Conservation (phyloP, 2,113 vertebrate species). For the Sapajus apella region DNA sequence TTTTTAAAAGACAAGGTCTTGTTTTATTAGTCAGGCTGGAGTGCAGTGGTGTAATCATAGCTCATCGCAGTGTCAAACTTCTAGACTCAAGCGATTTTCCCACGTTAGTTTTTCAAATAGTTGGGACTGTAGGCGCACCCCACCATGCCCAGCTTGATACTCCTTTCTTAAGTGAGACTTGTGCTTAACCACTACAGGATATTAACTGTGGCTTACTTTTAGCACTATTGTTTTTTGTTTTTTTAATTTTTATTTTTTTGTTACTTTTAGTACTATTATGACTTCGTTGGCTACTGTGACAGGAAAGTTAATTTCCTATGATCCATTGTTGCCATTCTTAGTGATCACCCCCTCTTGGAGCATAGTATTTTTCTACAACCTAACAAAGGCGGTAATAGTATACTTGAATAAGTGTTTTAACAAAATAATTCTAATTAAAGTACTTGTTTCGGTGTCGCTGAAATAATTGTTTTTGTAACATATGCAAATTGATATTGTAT, state of each 20-base stretch:
- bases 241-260: too few species aligned
- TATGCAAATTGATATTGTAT: background rate
- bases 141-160: background rate
- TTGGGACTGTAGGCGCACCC: background rate
- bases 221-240: background rate
- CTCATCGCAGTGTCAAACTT: background rate
- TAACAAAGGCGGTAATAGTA: background rate
- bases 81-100: background rate
- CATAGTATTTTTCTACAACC: background rate
- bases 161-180: background rate
- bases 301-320: background rate
- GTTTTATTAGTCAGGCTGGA: background rate
- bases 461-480: background rate
- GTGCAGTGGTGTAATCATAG: background rate
- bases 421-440: background rate
- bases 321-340: background rate
- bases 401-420: background rate
- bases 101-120: background rate
- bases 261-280: background rate
- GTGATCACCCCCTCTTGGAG: background rate
- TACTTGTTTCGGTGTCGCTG: background rate
- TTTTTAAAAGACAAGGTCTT: background rate
- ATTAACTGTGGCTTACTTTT: accelerated
- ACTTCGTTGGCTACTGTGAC: background rate
- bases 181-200: background rate